phyloP scores from a whole-genome alignment of 2,797 vertebrate genomes.

The Lagocephalus sceleratus region DNA sequence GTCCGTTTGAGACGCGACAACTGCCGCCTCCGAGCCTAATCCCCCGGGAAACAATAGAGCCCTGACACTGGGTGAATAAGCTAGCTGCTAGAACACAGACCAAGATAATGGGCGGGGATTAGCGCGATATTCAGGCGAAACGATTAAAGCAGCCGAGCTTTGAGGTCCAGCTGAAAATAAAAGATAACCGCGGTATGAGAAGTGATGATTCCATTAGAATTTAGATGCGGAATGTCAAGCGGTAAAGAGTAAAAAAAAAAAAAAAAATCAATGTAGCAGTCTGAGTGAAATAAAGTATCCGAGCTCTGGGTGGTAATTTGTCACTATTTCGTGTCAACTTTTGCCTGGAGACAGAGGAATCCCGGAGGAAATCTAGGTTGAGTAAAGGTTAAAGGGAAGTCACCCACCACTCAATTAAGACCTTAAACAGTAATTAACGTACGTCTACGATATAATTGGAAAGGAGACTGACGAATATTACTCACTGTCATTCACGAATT shows the following conservation, averaged over 20 bases:
- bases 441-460: constrained; percentile 66
- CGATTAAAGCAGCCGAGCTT: constrained; percentile 17
- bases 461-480: constrained; percentile 53
- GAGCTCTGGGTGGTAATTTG: constrained; percentile 1
- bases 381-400: constrained; percentile 45
- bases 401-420: constrained; percentile 41
- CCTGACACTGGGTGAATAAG: constrained; percentile 19
- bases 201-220: constrained; percentile 12
- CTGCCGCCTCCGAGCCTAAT: background rate
- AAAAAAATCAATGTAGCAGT: background rate
- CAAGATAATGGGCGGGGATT: constrained; percentile 35
- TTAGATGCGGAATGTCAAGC: constrained; percentile 4
- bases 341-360: constrained; percentile 5
- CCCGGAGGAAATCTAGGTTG: constrained; percentile 14
- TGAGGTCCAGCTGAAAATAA: constrained; percentile 23
- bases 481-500: constrained; percentile 48
- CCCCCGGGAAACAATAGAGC: constrained; percentile 26
- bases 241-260: background rate
- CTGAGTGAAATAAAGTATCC: background rate
- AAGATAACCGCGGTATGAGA: constrained; percentile 19
- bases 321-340: constrained; percentile 1
- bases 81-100: constrained; percentile 17
- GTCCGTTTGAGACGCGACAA: background rate
- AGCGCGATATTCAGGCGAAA: constrained; percentile 15
- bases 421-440: constrained; percentile 65